These are phyloP conservation scores for Azorinus chamasolen DNA, from an alignment of 2,888 invertebrate species.

Conservation along the genomic window DNA sequence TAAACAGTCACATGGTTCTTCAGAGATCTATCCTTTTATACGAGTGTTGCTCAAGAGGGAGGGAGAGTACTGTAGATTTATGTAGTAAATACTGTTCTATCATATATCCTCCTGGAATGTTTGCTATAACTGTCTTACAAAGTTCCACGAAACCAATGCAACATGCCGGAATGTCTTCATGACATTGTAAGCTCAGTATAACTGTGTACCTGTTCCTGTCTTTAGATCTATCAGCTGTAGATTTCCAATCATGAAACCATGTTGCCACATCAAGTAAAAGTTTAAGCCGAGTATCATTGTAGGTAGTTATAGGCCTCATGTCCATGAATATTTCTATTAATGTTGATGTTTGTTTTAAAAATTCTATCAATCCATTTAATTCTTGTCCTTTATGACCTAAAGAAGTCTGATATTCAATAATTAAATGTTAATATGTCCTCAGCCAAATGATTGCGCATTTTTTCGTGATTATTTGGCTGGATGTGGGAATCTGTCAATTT, in stretches of 20 bases:
- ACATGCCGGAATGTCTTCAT: too few relatives aligned
- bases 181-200: too few relatives aligned
- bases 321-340: slow-evolving; percentile 37
- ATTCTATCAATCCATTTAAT: slow-evolving; percentile 48
- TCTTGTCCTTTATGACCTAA: slow-evolving; percentile 28
- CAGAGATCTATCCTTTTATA: too few relatives aligned
- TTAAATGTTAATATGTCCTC: slow-evolving; percentile 61
- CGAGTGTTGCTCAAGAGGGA: too few relatives aligned
- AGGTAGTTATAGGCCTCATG: slow-evolving; percentile 19
- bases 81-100: too few relatives aligned
- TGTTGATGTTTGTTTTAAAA: slow-evolving; percentile 35
- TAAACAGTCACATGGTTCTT: too few relatives aligned
- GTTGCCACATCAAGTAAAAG: too few relatives aligned
- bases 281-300: slow-evolving; percentile 4
- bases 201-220: too few relatives aligned
- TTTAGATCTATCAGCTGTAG: too few relatives aligned
- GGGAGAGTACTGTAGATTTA: too few relatives aligned
- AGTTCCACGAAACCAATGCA: too few relatives aligned
- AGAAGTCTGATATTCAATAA: slow-evolving; percentile 37
- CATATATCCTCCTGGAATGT: slow-evolving; percentile 24
- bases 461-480: slow-evolving; percentile 35
- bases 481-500: slow-evolving; percentile 51
- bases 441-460: slow-evolving; percentile 63
- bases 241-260: too few relatives aligned
- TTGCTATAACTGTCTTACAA: not conserved